Conservation (phyloP, 2,113 vertebrate species). For the Misgurnus anguillicaudatus region DNA sequence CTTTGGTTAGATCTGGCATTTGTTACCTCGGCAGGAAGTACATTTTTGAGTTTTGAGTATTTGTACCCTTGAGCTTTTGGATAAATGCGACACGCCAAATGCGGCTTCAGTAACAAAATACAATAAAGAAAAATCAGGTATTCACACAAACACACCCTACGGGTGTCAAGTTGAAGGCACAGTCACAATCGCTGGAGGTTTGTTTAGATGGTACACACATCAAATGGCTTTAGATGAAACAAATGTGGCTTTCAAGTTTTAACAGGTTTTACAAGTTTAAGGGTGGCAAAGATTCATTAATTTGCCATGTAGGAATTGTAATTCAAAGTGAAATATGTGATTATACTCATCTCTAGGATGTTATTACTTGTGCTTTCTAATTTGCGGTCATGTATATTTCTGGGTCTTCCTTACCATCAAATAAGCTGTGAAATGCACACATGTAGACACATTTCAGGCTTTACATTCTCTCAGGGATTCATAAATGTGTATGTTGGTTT, state of each 20-base stretch:
- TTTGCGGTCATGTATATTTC: neutral
- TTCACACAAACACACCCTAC: slow-evolving; percentile 9
- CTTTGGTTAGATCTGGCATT: neutral
- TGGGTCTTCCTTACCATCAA: neutral
- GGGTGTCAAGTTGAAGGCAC: slow-evolving; percentile 12
- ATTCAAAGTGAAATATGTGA: neutral
- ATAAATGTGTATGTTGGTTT: slow-evolving; percentile 7
- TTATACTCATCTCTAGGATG: too few relatives aligned
- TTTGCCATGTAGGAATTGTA: neutral
- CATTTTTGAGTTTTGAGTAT: neutral
- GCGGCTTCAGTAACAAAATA: neutral
- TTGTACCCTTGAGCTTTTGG: slow-evolving; percentile 20
- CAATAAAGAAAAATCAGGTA: slow-evolving; percentile 6
- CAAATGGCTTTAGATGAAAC: neutral
- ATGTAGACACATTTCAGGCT: neutral
- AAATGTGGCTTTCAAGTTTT: neutral
- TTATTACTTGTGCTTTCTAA: neutral
- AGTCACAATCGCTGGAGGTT: neutral
- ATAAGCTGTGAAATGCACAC: neutral
- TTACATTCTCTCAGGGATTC: slow-evolving; percentile 11
- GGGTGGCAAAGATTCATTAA: neutral
- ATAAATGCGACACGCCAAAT: neutral
- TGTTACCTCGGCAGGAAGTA: neutral
- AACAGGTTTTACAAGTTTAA: too few relatives aligned
- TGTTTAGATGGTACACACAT: slow-evolving; percentile 4